Conservation (phyloP, 1,140 invertebrate genomes). For the Lordiphosa clarofinis region DNA sequence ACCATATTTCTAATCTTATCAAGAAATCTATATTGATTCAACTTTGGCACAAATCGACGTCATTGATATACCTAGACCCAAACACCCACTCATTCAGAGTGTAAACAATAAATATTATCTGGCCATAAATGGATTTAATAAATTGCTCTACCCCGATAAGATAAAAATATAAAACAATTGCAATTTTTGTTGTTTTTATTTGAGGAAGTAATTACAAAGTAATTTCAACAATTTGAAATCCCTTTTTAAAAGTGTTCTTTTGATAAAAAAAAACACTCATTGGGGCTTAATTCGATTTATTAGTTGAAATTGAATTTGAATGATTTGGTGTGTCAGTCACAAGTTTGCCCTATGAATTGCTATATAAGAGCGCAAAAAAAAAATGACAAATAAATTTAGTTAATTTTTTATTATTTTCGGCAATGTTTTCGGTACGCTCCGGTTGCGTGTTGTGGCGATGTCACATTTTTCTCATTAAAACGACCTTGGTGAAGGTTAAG, state of each 20-base stretch:
- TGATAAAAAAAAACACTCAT: too few relatives aligned
- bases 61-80: neutral
- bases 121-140: slow-evolving; percentile 7
- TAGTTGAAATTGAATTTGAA: slow-evolving; percentile 20
- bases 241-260: slow-evolving; percentile 2
- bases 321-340: slow-evolving; percentile 18
- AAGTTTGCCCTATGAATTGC: slow-evolving; percentile 28
- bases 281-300: too few relatives aligned
- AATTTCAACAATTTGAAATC: neutral
- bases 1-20: too few relatives aligned
- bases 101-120: slow-evolving; percentile 8
- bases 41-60: too few relatives aligned
- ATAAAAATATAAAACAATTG: neutral
- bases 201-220: slow-evolving; percentile 1
- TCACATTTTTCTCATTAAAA: slow-evolving; percentile 57
- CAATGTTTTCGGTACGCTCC: slow-evolving; percentile 44
- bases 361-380: slow-evolving; percentile 19
- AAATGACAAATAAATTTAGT: slow-evolving; percentile 7
- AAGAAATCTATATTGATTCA: too few relatives aligned
- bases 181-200: neutral
- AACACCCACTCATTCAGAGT: neutral
- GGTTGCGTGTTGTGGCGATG: slow-evolving; percentile 56
- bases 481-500: slow-evolving; percentile 75
- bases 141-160: neutral
- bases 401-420: slow-evolving; percentile 29